Evolutionary conservation across 2,113 vertebrate genomes (phyloP).

Genomic region (Prietella phreatophila): DNA sequence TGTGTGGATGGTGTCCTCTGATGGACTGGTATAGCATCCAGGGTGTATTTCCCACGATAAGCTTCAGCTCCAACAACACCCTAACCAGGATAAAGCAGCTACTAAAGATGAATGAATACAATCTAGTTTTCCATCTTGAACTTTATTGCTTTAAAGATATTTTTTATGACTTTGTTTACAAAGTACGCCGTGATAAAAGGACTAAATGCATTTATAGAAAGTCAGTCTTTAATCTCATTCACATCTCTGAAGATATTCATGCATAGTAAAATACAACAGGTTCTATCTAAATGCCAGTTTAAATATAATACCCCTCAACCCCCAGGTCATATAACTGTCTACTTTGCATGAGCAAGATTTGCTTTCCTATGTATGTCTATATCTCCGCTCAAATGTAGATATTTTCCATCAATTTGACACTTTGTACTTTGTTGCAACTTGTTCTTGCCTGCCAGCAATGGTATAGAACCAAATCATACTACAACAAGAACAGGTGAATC

Average conservation of each 20-base stretch:
- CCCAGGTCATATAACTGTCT: background rate
- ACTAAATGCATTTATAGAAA: background rate
- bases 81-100: background rate
- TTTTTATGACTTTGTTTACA: background rate
- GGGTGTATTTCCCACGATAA: background rate
- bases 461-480: background rate
- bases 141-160: background rate
- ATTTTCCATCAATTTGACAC: conserved; percentile 4
- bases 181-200: background rate
- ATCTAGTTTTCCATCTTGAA: background rate
- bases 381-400: background rate
- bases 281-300: background rate
- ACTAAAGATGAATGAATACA: background rate
- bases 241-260: background rate
- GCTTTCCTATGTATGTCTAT: background rate
- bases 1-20: background rate
- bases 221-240: background rate
- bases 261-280: background rate
- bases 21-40: background rate
- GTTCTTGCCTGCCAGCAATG: background rate
- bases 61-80: too few relatives aligned
- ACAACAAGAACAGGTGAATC: background rate
- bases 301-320: background rate
- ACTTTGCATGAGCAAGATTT: background rate
- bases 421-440: conserved; percentile 1